A percentile compares a stretch with the other conserved stretches of the same genome.
Conservation (phyloP, 2,888 invertebrate species). For the Hesperia comma region DNA sequence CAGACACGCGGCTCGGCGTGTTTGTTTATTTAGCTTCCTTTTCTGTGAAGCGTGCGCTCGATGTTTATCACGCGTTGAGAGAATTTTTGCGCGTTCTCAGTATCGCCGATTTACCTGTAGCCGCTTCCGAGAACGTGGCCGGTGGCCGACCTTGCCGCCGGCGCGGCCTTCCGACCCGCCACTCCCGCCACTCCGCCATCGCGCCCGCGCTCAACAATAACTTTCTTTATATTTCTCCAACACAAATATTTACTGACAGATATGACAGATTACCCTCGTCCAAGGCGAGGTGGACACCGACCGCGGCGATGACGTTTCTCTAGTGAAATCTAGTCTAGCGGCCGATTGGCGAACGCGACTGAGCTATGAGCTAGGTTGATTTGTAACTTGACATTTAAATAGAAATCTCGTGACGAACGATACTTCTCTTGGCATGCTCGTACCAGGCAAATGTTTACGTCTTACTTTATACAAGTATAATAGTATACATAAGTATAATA, state of each 20-base stretch:
- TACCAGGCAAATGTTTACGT: not conserved
- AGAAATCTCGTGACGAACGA: constrained; percentile 5
- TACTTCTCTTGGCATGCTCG: not conserved
- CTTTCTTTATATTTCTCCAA: not conserved
- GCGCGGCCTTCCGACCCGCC: constrained; percentile 34
- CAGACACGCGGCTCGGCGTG: not conserved
- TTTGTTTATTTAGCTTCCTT: constrained; percentile 2
- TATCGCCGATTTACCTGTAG: constrained; percentile 40
- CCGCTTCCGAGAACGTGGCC: constrained; percentile 40
- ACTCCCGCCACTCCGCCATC: not conserved
- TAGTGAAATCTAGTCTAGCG: constrained; percentile 5
- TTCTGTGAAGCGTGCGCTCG: constrained; percentile 5
- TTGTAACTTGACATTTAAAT: not conserved
- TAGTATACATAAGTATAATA: too few species aligned
- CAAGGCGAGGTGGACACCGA: not conserved
- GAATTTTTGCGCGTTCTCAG: constrained; percentile 24
- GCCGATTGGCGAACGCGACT: not conserved
- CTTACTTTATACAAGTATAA: not conserved
- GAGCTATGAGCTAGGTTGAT: not conserved
- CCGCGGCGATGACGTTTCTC: not conserved
- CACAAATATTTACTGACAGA: not conserved
- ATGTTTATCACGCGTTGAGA: constrained; percentile 2
- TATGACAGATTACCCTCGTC: not conserved
- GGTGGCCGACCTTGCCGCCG: constrained; percentile 52
- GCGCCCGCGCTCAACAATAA: not conserved